Conservation (phyloP, 2,113 vertebrate genomes). For the Phoenicopterus ruber region DNA sequence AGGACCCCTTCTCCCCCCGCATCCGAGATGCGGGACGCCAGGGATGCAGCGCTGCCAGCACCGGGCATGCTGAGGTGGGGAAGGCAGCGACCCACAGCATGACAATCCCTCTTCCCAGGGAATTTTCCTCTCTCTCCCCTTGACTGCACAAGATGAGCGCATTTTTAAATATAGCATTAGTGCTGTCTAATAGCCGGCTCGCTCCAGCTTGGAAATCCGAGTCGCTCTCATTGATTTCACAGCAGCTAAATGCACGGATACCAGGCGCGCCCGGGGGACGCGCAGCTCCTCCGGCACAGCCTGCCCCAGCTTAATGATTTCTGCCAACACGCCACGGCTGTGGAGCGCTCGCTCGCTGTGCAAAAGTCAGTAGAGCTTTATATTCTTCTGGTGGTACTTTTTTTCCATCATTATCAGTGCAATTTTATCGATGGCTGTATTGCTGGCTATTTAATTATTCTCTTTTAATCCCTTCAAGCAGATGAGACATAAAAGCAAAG, state of each 20-base stretch:
- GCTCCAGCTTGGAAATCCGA: not conserved
- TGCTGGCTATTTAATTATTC: constrained; percentile 39
- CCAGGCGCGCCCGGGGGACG: not conserved
- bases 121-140: not conserved
- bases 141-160: not conserved
- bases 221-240: not conserved
- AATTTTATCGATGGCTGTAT: not conserved
- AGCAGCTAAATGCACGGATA: not conserved
- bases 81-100: not conserved
- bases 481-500: constrained; percentile 11
- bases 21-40: accelerated
- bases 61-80: accelerated
- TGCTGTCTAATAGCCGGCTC: not conserved
- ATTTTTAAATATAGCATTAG: not conserved
- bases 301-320: not conserved
- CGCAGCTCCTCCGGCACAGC: not conserved
- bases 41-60: not conserved
- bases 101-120: not conserved
- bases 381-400: not conserved
- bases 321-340: not conserved
- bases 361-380: not conserved
- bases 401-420: not conserved
- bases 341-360: accelerated
- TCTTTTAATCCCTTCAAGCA: constrained; percentile 21
- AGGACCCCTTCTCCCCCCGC: accelerated